These are phyloP conservation scores for Boleophthalmus pectinirostris DNA, from an alignment of 2,113 vertebrate species.

Conservation along the genomic window DNA sequence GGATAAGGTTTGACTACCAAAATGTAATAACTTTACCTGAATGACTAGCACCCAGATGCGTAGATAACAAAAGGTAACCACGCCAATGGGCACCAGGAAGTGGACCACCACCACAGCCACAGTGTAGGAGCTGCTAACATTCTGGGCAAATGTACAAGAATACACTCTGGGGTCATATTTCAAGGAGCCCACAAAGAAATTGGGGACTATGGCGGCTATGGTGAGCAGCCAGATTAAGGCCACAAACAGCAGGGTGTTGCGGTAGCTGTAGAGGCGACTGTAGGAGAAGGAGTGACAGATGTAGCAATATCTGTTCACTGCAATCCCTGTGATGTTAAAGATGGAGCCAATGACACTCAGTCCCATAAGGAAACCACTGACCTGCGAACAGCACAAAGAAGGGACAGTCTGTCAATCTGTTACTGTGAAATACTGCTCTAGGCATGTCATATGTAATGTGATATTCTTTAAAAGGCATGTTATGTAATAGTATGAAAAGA, in stretches of 20 bases:
- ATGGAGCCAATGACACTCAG: slow-evolving; percentile 91
- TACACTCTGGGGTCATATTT: slow-evolving; percentile 87
- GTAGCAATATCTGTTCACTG: slow-evolving; percentile 90
- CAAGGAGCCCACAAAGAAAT: slow-evolving; percentile 87
- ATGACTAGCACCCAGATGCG: slow-evolving; percentile 89
- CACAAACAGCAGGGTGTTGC: slow-evolving; percentile 84
- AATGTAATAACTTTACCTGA: slow-evolving; percentile 68
- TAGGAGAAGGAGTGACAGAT: slow-evolving; percentile 88
- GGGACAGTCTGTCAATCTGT: background rate
- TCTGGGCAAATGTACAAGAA: slow-evolving; percentile 90
- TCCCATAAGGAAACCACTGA: slow-evolving; percentile 92
- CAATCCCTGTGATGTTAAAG: slow-evolving; percentile 92
- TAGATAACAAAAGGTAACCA: slow-evolving; percentile 91
- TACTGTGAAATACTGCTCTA: background rate
- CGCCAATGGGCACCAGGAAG: slow-evolving; percentile 87
- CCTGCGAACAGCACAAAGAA: slow-evolving; percentile 41
- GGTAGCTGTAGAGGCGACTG: slow-evolving; percentile 80
- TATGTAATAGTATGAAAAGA: too few species aligned
- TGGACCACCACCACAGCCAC: slow-evolving; percentile 84
- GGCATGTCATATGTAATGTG: background rate
- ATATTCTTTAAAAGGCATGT: too few species aligned
- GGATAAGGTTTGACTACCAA: background rate
- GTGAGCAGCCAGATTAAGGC: slow-evolving; percentile 82
- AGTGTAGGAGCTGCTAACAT: slow-evolving; percentile 84
- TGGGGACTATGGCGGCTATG: slow-evolving; percentile 83